Base-by-base conservation (phyloP, 2,888 invertebrate species). In the Apantesis nais region DNA sequence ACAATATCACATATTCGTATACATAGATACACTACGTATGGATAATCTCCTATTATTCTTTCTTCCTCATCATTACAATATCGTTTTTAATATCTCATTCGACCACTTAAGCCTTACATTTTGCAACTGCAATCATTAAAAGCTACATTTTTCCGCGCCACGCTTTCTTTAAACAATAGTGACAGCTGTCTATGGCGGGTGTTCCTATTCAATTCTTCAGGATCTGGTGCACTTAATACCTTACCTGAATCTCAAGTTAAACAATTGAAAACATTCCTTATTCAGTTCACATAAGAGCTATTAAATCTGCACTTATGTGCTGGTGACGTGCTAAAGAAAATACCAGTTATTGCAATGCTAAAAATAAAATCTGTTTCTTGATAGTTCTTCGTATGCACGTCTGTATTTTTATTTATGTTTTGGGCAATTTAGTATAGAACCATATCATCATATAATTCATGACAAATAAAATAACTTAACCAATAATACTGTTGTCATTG, bases 51-150 rank as follows among this genome's bases (percentile, higher is more conserved):
- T n/a, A n/a, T n/a, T n/a, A n/a, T n/a, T n/a, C n/a, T n/a, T n/a
- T n/a, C n/a, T 4, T 69, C 66, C 58, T 68, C 70, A 70, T 71
- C 68, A 72, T 73, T 71, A 67, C 76, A 58, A 58, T 58, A 73
- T 73, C 77, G 81, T 82, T 88, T 89, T 88, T 89, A 90, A 90
- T 90, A 87, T 88, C 82, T 86, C 89, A 88, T 89, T 88, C 89
- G 83, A 88, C 89, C 86, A 90, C 89, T 89, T 88, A 89, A 82
- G 87, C 81, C 74, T 44, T 74, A 74, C 82, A 83, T 84, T 84
- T 74, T 81, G 79, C 74, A 68, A 78, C 85, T 84, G 87, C 82
- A 85, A 86, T 87, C 85, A 89, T 89, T 86, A 84, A 86, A 85
- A 86, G 83, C 85, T 80, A 84, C 83, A 70, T 78, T 79, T 80